Evolutionary conservation across 1,140 invertebrate genomes (phyloP).

Genomic region (Ips nitidus): DNA sequence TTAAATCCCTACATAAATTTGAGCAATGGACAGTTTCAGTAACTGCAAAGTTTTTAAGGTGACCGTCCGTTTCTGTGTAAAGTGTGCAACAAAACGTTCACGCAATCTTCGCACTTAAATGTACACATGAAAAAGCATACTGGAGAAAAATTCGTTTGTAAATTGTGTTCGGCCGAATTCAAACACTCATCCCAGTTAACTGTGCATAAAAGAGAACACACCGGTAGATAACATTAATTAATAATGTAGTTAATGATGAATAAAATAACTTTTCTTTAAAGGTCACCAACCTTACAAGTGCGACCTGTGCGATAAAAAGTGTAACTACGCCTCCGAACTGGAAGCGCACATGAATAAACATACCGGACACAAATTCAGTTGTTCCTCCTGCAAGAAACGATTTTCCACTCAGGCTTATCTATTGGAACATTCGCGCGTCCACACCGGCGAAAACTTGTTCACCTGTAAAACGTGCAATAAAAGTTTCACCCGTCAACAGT

Average conservation of each 20-base stretch:
- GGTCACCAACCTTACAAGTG: conserved; percentile 68
- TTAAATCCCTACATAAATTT: neutral
- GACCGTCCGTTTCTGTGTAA: conserved; percentile 67
- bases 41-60: conserved; percentile 24
- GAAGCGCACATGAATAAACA: conserved; percentile 80
- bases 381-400: conserved; percentile 50
- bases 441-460: conserved; percentile 45
- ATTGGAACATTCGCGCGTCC: conserved; percentile 41
- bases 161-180: conserved; percentile 58
- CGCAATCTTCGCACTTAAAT: conserved; percentile 66
- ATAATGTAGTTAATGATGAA: neutral
- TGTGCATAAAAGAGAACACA: conserved; percentile 68
- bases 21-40: neutral
- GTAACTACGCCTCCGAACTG: conserved; percentile 80
- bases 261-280: conserved; percentile 1
- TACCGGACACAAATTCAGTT: conserved; percentile 67
- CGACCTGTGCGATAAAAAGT: conserved; percentile 65
- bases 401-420: conserved; percentile 48
- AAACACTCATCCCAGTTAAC: conserved; percentile 62
- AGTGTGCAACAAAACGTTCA: conserved; percentile 69
- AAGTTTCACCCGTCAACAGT: conserved; percentile 53
- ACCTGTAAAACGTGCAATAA: conserved; percentile 58
- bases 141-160: conserved; percentile 54
- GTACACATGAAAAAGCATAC: conserved; percentile 60
- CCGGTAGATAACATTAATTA: conserved; percentile 51